Evolutionary conservation across 2,113 vertebrate species (phyloP), one percentile per base, ranked within the genome.

Genomic region (Actenoides hombroni): DNA sequence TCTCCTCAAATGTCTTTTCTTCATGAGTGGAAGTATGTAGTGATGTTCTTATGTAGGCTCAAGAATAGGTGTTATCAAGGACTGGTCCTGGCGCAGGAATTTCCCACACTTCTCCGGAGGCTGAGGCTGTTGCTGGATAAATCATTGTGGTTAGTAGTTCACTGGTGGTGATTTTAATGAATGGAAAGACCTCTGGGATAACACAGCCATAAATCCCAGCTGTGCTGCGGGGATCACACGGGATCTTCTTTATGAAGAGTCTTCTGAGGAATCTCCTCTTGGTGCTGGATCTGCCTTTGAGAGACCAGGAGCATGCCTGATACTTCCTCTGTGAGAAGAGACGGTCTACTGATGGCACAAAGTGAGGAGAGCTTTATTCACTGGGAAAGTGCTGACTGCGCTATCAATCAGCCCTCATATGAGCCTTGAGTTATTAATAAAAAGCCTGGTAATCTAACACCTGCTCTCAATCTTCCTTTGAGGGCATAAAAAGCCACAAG

Each of bases 351-450:
- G 82, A 25, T 42, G 67, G 33, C 20, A 11, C 48, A 49, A 88
- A 96, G 91, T 42, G 29, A 57, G 84, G 64, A 82, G 64, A 85
- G n/a, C 53, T 71, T 94, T 96, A 77, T 76, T 94, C 63, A 23
- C 82, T 80, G 83, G 61, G 57, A 89, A 95, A 97, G 73, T 92
- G 92, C 94, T 95, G 87, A 95, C 81, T 68, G 54, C 37, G 68
- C 85, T 94, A 97, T 97, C 96, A 97, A 90, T 96, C 94, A 96
- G 35, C n/a, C 46, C 86, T 94, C 69, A 35, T 88, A 81, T 49
- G 90, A 83, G 90, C 85, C 68, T 91, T 82, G 79, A 94, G 78
- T 97, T 97, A 95, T 95, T 96, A 97, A 96, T 96, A 97, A 97
- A 95, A 92, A 97, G 59, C 31, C 75, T 57, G 44, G 63, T 92